phyloP scores from a whole-genome alignment of 2,888 invertebrate species.

The Proisotoma minuta region DNA sequence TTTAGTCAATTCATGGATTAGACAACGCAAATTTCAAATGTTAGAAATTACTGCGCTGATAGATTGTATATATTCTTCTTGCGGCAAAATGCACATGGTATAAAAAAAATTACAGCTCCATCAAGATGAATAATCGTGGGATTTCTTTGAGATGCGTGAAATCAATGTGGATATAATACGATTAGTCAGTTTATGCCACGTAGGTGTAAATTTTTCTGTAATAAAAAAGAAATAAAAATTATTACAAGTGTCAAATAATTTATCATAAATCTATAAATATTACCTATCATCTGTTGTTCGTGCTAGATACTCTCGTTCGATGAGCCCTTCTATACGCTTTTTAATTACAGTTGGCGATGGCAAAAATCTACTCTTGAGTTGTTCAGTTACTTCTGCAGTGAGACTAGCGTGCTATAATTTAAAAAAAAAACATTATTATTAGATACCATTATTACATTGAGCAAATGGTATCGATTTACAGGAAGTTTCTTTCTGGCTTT shows the following conservation, averaged over 20 bases:
- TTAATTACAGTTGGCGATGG: constrained; percentile 98
- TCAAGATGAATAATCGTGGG: too few relatives aligned
- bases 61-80: too few relatives aligned
- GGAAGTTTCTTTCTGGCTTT: constrained; percentile 93
- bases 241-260: neutral
- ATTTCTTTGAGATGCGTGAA: too few relatives aligned
- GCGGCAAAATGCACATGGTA: too few relatives aligned
- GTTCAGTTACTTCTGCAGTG: constrained; percentile 95
- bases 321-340: constrained; percentile 97
- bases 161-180: too few relatives aligned
- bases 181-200: constrained; percentile 85
- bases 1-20: too few relatives aligned
- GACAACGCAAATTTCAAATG: too few relatives aligned
- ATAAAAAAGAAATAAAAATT: constrained; percentile 40
- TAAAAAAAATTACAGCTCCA: too few relatives aligned
- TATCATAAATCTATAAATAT: constrained; percentile 13
- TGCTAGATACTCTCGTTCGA: constrained; percentile 97
- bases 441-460: neutral
- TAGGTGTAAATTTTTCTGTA: constrained; percentile 85
- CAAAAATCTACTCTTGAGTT: constrained; percentile 91
- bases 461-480: constrained; percentile 52
- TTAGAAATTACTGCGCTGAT: too few relatives aligned
- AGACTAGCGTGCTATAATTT: constrained; percentile 76
- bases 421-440: constrained; percentile 26
- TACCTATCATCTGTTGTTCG: constrained; percentile 88